Evolutionary conservation across 1,140 invertebrate species (phyloP), one percentile per base, ranked within the genome.

Genomic region (Drosophila mayri): DNA sequence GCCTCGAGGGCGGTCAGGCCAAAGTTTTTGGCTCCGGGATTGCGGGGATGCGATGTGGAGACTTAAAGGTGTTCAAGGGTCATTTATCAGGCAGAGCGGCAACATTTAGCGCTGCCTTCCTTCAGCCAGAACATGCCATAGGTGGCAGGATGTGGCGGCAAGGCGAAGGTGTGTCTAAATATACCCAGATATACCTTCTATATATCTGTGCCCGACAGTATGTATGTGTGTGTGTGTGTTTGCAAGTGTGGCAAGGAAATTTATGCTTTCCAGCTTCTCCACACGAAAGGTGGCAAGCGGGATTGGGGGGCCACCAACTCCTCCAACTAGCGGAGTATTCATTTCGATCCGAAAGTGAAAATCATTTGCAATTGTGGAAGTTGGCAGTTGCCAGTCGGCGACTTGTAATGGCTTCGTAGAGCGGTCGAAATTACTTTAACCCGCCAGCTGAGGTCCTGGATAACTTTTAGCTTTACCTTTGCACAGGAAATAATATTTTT

Each of bases 311-410:
- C 28, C 49, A 50, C 11, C 44, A 64, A 46, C 72, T 50, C 40
- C 44, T 50, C 59, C 44, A 50, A 86, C 78, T 86, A 86, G 79
- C 79, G 82, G 63, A 65, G 76, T 86, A 87, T 87, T 87, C 76
- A 83, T 87, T 88, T 87, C 84, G 84, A 87, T 87, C 81, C 81
- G 85, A 88, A 88, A 88, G 85, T 90, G 85, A 88, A 88, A 88
- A 88, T 90, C 85, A 88, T 88, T 88, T 88, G 85, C 85, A 88
- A 90, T 88, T 88, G 85, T 88, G 85, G 85, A 84, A 87, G 81
- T 62, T 55, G 55, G 44, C 78, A 65, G 59, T 38, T 57, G 63
- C 54, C 62, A 68, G 46, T 71, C 74, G 70, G 81, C 73, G 65
- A 74, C 61, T 70, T 68, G 67, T 85, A 85, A 85, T 85, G 82